phyloP scores from a whole-genome alignment of 2,113 vertebrate species.

The Cettia cetti region DNA sequence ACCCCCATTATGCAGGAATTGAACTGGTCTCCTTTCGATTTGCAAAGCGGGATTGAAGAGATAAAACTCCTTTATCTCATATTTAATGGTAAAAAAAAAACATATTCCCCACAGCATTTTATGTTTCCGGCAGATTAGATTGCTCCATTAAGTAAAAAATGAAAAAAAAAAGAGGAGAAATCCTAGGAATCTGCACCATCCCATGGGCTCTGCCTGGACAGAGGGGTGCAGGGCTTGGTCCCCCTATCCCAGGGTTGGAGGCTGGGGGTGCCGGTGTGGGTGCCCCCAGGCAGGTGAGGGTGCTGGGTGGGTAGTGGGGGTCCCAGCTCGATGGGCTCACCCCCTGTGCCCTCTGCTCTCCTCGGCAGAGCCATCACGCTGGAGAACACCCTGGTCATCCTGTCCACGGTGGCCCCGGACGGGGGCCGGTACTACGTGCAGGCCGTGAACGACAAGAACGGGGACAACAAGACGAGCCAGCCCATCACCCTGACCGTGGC shows the following conservation, averaged over 20 bases:
- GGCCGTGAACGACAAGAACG: conserved; percentile 96
- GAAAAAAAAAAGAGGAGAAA: neutral
- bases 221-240: neutral
- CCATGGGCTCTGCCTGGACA: accelerated
- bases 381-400: conserved; percentile 96
- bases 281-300: neutral
- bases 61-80: conserved; percentile 63
- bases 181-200: neutral
- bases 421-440: conserved; percentile 95
- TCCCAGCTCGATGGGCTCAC: accelerated
- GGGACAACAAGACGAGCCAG: conserved; percentile 98
- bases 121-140: conserved; percentile 55
- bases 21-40: conserved; percentile 54
- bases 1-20: conserved; percentile 48
- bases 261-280: neutral
- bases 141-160: neutral
- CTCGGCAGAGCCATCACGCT: conserved; percentile 88
- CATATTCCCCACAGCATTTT: conserved; percentile 46
- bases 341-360: too few relatives aligned
- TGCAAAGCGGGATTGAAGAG: conserved; percentile 57
- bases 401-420: conserved; percentile 93
- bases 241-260: neutral
- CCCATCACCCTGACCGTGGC: conserved; percentile 90
- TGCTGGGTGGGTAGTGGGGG: neutral
- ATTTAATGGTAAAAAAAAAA: conserved; percentile 62